Evolutionary conservation across 2,797 vertebrate genomes (phyloP), one percentile per base, ranked within the genome.

Genomic region (Cuculus canorus): DNA sequence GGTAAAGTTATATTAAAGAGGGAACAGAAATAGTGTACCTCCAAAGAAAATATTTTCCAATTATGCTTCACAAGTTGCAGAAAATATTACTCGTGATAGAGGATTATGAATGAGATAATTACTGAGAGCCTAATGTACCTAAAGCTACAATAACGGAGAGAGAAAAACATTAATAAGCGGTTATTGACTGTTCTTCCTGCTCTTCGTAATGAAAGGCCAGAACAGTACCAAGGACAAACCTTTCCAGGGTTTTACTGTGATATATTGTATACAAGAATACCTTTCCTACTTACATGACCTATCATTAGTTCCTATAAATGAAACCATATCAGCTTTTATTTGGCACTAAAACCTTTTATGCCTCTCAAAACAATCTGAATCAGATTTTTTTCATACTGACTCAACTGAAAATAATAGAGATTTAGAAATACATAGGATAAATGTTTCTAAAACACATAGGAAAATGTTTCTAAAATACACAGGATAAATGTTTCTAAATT

Each of bases 1-100:
- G 96, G 97, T 97, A 89, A 98, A 97, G 91, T 92, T 92, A 97
- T 98, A 98, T 98, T 98, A 98, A 97, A 95, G 95, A 97, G 95
- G 75, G 93, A 98, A 96, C 82, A 97, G 86, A 61, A 80, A 97
- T 92, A 94, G 73, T 80, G 75, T 92, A 97, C 88, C 97, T 95
- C 95, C 78, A 92, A 89, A 96, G 93, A 96, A 97, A 97, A 97
- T 97, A 97, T 92, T 96, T 94, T 95, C 97, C 96, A 98, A 97
- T 98, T 98, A 98, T 92, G 77, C 88, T 97, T 95, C 92, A 75
- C 83, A 94, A 96, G 92, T 97, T 87, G 70, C 47, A 96, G 94
- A 92, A 96, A 96, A 93, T 91, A 95, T 93, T 97, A 96, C 95
- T 94, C 91, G 77, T 96, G 95, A 96, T 80, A 84, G 82, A 96